Evolutionary conservation across 2,888 invertebrate genomes (phyloP), one percentile per base, ranked within the genome.

Genomic region (Dioctria linearis): DNA sequence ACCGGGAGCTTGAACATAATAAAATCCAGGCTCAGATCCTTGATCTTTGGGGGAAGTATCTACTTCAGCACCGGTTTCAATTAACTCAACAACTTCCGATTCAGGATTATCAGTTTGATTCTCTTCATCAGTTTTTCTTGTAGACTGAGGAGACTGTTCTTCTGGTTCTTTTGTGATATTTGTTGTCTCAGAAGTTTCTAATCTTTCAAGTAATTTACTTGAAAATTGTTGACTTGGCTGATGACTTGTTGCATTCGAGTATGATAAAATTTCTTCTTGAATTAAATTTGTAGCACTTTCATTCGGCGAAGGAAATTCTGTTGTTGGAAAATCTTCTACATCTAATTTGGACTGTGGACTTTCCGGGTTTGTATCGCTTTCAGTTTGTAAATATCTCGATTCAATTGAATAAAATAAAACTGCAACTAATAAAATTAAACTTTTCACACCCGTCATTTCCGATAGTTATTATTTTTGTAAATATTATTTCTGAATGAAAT

Each of bases 51-150:
- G 73, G 42, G 57, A 13, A 8, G 39, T 42, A 40, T 25, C 25
- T 57, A 13, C 43, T 25, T 6, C 9, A 3, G 25, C 25, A 49
- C 25, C 49, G n/a, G 6, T 39, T 37, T 69, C 69, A 4, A 42
- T 57, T 57, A 73, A 73, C 39, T 73, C 73, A 51, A 73, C 8
- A 25, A 73, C 57, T 73, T 73, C 73, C 11, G 73, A 73, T n/a
- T 73, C 59, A 4, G 73, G 73, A 43, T 73, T 57, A 6, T 42
- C n/a, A 40, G n/a, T n/a, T 42, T 40, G 54, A 9, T 51, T 57
- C 40, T 37, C n/a, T 13, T 39, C 73, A 54, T n/a, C 11, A 8
- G 4, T n/a, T 54, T 4, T 54, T 11, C 11, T 54, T 54, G 54
- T 54, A n/a, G 54, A 8, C 11, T 54, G 11, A 25, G 25, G 25